These are phyloP conservation scores for Rhopalosiphum padi DNA, from an alignment of 1,140 invertebrate species.

Conservation along the genomic window DNA sequence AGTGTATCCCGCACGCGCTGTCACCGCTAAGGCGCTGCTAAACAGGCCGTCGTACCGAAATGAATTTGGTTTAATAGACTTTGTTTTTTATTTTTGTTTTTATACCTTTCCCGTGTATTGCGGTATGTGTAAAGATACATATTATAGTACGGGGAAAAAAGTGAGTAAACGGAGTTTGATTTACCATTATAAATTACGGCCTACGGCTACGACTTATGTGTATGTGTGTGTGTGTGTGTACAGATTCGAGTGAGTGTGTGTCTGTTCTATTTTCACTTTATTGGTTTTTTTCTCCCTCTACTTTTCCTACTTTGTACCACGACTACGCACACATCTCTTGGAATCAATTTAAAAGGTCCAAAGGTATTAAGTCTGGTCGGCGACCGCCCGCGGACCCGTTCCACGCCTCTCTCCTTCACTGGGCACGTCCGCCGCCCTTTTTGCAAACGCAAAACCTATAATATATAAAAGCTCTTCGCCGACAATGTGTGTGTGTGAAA, in stretches of 20 bases:
- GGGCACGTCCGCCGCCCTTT: not conserved
- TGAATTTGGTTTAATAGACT: slow-evolving; percentile 3
- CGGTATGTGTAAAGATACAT: not conserved
- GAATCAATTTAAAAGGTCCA: slow-evolving; percentile 56
- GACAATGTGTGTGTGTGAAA: not conserved
- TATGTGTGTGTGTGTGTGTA: not conserved
- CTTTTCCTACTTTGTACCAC: slow-evolving; percentile 3
- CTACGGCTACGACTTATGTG: not conserved
- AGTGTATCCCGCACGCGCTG: not conserved
- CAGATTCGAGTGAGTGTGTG: not conserved
- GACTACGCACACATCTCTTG: slow-evolving; percentile 27
- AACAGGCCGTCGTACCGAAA: not conserved
- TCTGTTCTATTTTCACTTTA: slow-evolving; percentile 38
- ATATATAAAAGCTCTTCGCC: slow-evolving; percentile 2
- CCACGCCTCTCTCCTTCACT: not conserved
- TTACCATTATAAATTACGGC: slow-evolving; percentile 45
- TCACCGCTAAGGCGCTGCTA: not conserved
- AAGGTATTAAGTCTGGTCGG: slow-evolving; percentile 39
- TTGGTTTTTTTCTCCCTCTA: slow-evolving; percentile 41
- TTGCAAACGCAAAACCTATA: not conserved
- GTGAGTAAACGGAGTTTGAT: slow-evolving; percentile 35
- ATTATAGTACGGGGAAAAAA: not conserved
- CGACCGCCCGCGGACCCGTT: slow-evolving; percentile 22
- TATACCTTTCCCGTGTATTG: too few relatives aligned
- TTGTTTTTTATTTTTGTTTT: not conserved